Evolutionary conservation across 2,888 invertebrate species (phyloP).

Genomic region (Bruchidius siliquastri): DNA sequence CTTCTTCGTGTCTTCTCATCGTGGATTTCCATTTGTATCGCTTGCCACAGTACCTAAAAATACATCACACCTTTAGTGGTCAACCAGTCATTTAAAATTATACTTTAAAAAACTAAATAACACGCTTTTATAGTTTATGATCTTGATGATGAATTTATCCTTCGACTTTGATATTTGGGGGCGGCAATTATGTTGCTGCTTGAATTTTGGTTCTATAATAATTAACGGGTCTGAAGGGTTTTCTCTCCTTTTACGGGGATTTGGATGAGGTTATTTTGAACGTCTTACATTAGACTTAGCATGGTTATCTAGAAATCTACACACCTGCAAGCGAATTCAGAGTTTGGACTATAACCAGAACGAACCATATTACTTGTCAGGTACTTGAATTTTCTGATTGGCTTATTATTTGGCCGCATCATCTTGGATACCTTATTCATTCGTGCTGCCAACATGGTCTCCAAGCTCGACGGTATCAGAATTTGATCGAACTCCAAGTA

Average conservation of each 20-base stretch:
- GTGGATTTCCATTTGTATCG: constrained; percentile 84
- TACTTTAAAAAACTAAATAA: too few relatives aligned
- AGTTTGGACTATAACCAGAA: constrained; percentile 49
- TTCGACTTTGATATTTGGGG: too few relatives aligned
- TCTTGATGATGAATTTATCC: too few relatives aligned
- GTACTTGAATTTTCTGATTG: constrained; percentile 5
- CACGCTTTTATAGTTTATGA: too few relatives aligned
- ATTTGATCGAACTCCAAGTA: constrained; percentile 31
- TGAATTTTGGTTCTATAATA: too few relatives aligned
- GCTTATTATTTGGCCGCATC: neutral
- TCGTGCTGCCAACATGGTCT: neutral
- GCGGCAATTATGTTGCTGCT: too few relatives aligned
- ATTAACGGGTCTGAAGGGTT: too few relatives aligned
- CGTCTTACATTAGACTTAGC: too few relatives aligned
- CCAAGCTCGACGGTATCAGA: constrained; percentile 17
- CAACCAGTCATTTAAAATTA: too few relatives aligned
- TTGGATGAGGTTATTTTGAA: too few relatives aligned
- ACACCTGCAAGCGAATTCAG: constrained; percentile 62
- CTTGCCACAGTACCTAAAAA: constrained; percentile 69
- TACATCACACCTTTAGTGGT: constrained; percentile 3
- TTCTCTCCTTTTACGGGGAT: too few relatives aligned
- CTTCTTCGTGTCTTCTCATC: constrained; percentile 63
- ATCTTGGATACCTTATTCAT: neutral
- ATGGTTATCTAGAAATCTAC: constrained; percentile 20
- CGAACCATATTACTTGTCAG: constrained; percentile 25